Evolutionary conservation across 2,888 invertebrate genomes (phyloP), one percentile per base, ranked within the genome.

Genomic region (Cosmopolites sordidus): DNA sequence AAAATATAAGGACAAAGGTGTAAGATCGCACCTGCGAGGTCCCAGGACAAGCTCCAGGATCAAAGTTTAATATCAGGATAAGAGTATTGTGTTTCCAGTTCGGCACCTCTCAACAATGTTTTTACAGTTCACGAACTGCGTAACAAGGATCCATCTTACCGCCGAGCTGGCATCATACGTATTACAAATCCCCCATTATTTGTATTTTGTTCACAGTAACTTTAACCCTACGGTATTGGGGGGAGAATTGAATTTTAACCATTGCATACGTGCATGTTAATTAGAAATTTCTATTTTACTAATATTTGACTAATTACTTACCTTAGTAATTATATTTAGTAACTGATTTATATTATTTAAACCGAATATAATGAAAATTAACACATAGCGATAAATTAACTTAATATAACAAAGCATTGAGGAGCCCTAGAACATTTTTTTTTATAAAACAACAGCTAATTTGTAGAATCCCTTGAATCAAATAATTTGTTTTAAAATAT

Each of bases 61-160:
- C 60, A 63, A 27, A 47, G 62, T 62, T 62, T 63, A 64, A 64
- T 61, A 62, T 61, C 61, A 62, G 56, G 58, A 63, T 62, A 64
- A 63, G 58, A 60, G 62, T 56, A 57, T 61, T 54, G 58, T 61
- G 61, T 64, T 66, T 64, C 64, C 66, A 64, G 62, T 65, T 63
- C 66, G 60, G 62, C 67, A 66, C 66, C 65, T 65, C 57, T 60
- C 47, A 53, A 69, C 66, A 69, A 69, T 64, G 64, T 66, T 63
- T 65, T 67, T 62, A 65, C 68, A 66, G 66, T 67, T 65, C 66
- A 64, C 53, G 60, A 64, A 62, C 64, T 64, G 58, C 62, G 64
- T 62, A 62, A 63, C 52, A 60, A 59, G 60, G 61, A 59, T 61
- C 60, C 44, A 40, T 46, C 45, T 51, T 51, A 44, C 39, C 43